Conservation (phyloP, 2,797 vertebrate genomes). For the Austrolebias charrua region DNA sequence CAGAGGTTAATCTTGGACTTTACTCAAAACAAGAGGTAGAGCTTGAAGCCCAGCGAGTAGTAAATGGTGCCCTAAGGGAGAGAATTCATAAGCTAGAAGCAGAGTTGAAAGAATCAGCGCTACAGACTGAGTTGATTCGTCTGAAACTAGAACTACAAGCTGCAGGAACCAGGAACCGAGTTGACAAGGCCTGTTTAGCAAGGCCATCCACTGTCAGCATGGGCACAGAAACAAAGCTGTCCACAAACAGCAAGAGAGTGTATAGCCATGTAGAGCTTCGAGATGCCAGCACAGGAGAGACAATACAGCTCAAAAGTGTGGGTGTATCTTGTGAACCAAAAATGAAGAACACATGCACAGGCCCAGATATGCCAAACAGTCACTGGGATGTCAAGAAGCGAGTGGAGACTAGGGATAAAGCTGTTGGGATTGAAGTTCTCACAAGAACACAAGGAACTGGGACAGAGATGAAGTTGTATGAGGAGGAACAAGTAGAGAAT, state of each 20-base stretch:
- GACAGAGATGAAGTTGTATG: conserved; percentile 65
- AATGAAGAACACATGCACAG: conserved; percentile 59
- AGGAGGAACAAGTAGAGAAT: conserved; percentile 65
- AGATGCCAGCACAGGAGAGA: conserved; percentile 78
- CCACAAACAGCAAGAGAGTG: conserved; percentile 81
- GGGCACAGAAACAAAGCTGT: conserved; percentile 75
- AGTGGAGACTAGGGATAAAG: conserved; percentile 78
- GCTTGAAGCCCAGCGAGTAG: conserved; percentile 87
- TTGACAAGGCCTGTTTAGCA: conserved; percentile 82
- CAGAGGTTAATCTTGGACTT: conserved; percentile 85
- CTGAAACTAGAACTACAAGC: conserved; percentile 90
- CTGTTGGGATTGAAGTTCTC: conserved; percentile 69
- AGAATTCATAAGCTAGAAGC: conserved; percentile 87
- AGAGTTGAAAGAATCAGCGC: conserved; percentile 89
- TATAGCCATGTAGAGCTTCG: conserved; percentile 78
- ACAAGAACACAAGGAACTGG: conserved; percentile 78
- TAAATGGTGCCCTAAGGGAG: conserved; percentile 86
- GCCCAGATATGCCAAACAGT: conserved; percentile 84
- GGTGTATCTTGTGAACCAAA: conserved; percentile 80
- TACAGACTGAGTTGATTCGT: conserved; percentile 90
- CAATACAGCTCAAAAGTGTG: conserved; percentile 52
- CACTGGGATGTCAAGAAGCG: conserved; percentile 84
- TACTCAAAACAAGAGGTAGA: conserved; percentile 82
- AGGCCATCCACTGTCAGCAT: conserved; percentile 76
- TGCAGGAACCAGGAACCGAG: conserved; percentile 85